These are phyloP conservation scores for Apis laboriosa DNA, from an alignment of 1,140 invertebrate genomes.

Conservation along the genomic window DNA sequence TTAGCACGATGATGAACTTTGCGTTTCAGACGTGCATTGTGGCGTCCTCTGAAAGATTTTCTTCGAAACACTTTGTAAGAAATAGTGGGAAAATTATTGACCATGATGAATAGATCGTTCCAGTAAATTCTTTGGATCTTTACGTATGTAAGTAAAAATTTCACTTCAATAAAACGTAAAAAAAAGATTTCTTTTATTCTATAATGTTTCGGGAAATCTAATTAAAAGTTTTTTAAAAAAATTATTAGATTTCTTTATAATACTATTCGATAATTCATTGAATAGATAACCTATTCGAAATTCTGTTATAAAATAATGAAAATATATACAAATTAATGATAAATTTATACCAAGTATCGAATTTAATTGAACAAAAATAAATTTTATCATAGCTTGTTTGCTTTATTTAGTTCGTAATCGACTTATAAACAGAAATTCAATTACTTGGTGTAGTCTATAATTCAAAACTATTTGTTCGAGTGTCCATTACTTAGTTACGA, in stretches of 20 bases:
- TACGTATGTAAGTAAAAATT: too few species aligned
- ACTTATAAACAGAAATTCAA: slow-evolving; percentile 10
- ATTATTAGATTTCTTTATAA: background rate
- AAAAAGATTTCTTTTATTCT: background rate
- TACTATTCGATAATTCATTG: background rate
- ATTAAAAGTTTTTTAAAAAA: background rate
- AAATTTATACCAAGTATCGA: background rate
- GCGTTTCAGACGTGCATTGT: slow-evolving; percentile 6
- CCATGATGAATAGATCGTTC: background rate
- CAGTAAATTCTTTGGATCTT: background rate
- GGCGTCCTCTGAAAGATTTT: slow-evolving; percentile 44
- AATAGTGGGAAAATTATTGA: slow-evolving; percentile 48
- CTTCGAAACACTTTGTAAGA: slow-evolving; percentile 13
- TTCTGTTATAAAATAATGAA: background rate
- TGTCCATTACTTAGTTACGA: slow-evolving; percentile 49
- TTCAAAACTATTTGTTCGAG: slow-evolving; percentile 30
- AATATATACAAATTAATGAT: background rate
- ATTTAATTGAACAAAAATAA: background rate
- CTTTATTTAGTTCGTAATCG: background rate
- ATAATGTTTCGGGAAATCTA: background rate
- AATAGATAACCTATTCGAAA: background rate
- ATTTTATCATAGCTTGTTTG: background rate
- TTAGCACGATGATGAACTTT: background rate
- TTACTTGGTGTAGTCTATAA: slow-evolving; percentile 27
- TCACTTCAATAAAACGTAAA: background rate